Percentiles rank a stretch among this genome's conserved stretches.
Conservation (phyloP, 2,888 invertebrate genomes). For the Agriopis marginaria region DNA sequence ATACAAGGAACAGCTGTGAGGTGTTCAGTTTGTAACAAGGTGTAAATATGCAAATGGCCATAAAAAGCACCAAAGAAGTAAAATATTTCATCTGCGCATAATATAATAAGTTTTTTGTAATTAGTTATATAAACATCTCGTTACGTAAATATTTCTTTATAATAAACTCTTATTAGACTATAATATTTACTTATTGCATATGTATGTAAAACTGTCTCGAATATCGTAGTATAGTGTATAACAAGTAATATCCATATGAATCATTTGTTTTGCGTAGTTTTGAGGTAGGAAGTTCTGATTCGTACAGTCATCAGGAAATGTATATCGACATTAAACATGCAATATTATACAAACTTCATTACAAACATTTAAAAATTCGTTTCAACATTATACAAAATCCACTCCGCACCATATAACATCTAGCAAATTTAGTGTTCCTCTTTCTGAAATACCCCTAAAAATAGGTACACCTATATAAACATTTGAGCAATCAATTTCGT, state of each 20-base stretch:
- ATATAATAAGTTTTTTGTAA: conserved; percentile 69
- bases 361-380: conserved; percentile 83
- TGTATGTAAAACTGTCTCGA: conserved; percentile 75
- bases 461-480: conserved; percentile 82
- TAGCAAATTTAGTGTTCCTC: conserved; percentile 83
- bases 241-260: conserved; percentile 65
- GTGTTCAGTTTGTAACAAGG: conserved; percentile 73
- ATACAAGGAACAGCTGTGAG: conserved; percentile 69
- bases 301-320: conserved; percentile 50
- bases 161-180: conserved; percentile 83
- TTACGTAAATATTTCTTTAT: conserved; percentile 83
- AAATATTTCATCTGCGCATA: conserved; percentile 70
- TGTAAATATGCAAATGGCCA: conserved; percentile 79
- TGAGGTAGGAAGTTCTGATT: conserved; percentile 83
- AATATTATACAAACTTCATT: conserved; percentile 50
- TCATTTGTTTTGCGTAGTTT: conserved; percentile 77
- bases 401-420: conserved; percentile 77
- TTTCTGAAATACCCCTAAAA: conserved; percentile 82
- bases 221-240: conserved; percentile 67
- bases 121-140: conserved; percentile 69
- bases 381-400: conserved; percentile 82
- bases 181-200: conserved; percentile 76
- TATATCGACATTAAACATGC: conserved; percentile 52
- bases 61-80: conserved; percentile 79
- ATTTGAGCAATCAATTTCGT: conserved; percentile 86